Evolutionary conservation across 2,113 vertebrate genomes (phyloP), one percentile per base, ranked within the genome.

Genomic region (Nematolebias whitei): DNA sequence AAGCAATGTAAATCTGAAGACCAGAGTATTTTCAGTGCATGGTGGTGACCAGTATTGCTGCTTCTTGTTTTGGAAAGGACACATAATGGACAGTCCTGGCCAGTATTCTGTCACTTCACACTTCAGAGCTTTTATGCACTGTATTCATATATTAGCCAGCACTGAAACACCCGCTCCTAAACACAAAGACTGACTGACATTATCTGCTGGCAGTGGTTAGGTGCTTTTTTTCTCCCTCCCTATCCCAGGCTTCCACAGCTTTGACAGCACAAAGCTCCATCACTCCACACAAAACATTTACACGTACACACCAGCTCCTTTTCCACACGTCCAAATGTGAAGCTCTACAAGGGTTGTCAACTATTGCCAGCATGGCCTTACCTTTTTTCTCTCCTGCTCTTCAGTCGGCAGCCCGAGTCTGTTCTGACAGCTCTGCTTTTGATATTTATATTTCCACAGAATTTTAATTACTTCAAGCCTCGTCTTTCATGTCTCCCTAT

Each of bases 361-460:
- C 82, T 76, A 60, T 72, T 87, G 87, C 86, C 89, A 89, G 72
- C 68, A 71, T 82, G 74, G 75, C 69, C 67, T 64, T 58, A 20
- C n/a, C 51, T 62, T 79, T 72, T 63, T 54, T 55, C 26, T 26
- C 29, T 16, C 24, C 20, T 8, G 9, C 32, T 0, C 18, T 43
- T 62, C 72, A 61, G 83, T 62, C 83, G 63, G 71, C 75, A 77
- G 68, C 61, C 77, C 63, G 19, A 74, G 80, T 75, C 66, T 55
- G 56, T 41, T 86, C 68, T 84, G 86, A 86, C 88, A 89, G 86
- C 83, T 83, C 68, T 41, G 65, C 79, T 84, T 89, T 89, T 86
- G 85, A 90, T 90, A 87, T 90, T 83, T 87, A 82, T 85, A 84
- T 90, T 87, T 79, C 77, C 58, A 50, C 72, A 43, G 79, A 84